phyloP scores from a whole-genome alignment of 2,113 vertebrate genomes.

The Bos javanicus region DNA sequence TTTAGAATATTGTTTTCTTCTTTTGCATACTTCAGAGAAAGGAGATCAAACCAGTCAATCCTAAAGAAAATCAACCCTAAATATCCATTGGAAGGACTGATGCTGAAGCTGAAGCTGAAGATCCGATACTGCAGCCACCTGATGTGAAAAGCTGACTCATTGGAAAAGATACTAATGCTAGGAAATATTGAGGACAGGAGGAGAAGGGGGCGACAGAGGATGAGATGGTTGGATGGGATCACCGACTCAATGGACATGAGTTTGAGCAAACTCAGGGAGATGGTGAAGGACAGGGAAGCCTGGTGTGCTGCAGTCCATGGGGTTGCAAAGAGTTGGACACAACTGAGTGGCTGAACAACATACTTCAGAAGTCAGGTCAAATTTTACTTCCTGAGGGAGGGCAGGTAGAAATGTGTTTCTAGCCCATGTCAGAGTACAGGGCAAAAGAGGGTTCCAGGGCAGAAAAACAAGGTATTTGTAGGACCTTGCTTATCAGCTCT shows the following conservation, averaged over 20 bases:
- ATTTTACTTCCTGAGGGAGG: neutral
- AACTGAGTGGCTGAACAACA: neutral
- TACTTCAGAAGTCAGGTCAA: neutral
- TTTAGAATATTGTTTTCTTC: neutral
- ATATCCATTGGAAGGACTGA: no score
- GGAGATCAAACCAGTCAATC: neutral
- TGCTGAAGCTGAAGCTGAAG: neutral
- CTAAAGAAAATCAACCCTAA: neutral
- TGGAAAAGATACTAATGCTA: neutral
- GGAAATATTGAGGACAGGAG: neutral
- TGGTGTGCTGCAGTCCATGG: neutral
- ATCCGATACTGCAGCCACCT: neutral
- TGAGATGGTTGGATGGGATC: neutral
- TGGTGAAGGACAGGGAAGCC: neutral
- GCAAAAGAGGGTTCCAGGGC: neutral
- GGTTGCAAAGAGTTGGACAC: neutral
- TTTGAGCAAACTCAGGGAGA: neutral
- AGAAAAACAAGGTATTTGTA: neutral
- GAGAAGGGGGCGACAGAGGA: neutral
- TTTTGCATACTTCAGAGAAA: neutral
- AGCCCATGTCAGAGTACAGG: neutral
- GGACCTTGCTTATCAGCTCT: neutral
- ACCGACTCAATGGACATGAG: neutral
- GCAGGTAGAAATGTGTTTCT: slow-evolving; percentile 5
- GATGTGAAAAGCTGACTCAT: rapidly evolving